These are phyloP conservation scores for Lerista edwardsae DNA, from an alignment of 2,797 vertebrate species.

Conservation along the genomic window DNA sequence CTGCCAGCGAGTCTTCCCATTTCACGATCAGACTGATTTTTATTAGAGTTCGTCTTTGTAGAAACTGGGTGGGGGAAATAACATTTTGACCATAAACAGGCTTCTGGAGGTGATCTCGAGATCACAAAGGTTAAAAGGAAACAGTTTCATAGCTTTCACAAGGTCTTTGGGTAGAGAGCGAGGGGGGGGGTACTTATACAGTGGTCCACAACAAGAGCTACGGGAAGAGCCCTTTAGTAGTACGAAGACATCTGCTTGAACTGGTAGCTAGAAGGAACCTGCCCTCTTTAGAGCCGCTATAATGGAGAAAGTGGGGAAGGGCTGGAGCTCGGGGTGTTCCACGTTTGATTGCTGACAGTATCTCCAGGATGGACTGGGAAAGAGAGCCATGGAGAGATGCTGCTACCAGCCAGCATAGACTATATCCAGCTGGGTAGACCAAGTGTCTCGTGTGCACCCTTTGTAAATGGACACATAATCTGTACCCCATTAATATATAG, in stretches of 20 bases:
- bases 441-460: too few species aligned
- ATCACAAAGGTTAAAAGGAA: not conserved
- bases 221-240: not conserved
- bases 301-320: not conserved
- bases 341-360: not conserved
- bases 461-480: too few species aligned
- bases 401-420: too few species aligned
- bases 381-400: too few species aligned
- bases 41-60: not conserved
- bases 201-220: too few species aligned
- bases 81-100: too few species aligned
- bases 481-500: too few species aligned
- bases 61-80: not conserved
- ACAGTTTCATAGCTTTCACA: not conserved
- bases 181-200: too few species aligned
- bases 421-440: too few species aligned
- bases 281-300: not conserved
- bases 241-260: not conserved
- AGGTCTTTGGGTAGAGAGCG: not conserved
- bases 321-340: too few species aligned
- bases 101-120: not conserved
- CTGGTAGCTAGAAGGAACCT: not conserved
- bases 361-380: not conserved
- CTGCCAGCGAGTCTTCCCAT: not conserved
- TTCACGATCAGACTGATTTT: not conserved